These are phyloP conservation scores for Megathymus violae DNA, from an alignment of 1,140 invertebrate species.

Conservation along the genomic window DNA sequence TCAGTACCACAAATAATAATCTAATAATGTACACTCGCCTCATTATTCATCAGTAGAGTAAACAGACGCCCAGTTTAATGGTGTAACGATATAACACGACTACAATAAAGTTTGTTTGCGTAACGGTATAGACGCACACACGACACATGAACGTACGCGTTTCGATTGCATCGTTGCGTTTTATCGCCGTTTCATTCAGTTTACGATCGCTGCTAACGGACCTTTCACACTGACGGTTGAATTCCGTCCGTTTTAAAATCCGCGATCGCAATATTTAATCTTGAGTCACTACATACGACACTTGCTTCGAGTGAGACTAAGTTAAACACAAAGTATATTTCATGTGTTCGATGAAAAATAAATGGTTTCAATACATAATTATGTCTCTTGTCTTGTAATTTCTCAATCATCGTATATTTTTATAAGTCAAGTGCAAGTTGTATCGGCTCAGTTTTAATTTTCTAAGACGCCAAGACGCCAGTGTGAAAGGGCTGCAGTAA, in stretches of 20 bases:
- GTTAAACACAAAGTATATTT: too few species aligned
- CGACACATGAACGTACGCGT: constrained; percentile 17
- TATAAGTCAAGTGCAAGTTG: too few species aligned
- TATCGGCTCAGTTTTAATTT: too few species aligned
- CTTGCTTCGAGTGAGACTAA: too few species aligned
- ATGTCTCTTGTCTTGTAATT: too few species aligned
- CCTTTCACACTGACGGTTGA: constrained; percentile 13
- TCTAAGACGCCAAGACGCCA: background rate
- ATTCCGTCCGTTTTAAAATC: too few species aligned
- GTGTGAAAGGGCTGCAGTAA: constrained; percentile 9
- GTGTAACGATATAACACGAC: background rate
- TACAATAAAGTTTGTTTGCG: constrained; percentile 26
- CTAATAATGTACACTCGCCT: constrained; percentile 1
- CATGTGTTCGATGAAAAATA: too few species aligned
- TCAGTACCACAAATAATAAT: background rate
- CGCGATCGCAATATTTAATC: too few species aligned
- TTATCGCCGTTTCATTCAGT: constrained; percentile 27
- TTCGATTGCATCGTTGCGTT: constrained; percentile 37
- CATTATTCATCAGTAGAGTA: constrained; percentile 10
- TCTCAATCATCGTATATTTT: too few species aligned
- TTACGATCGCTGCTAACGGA: constrained; percentile 7
- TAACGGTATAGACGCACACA: constrained; percentile 6
- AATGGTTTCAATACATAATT: too few species aligned
- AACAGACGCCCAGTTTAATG: constrained; percentile 18
- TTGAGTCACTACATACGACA: too few species aligned